These are phyloP conservation scores for Cheumatopsyche charites DNA, from an alignment of 1,140 invertebrate genomes.

Conservation along the genomic window DNA sequence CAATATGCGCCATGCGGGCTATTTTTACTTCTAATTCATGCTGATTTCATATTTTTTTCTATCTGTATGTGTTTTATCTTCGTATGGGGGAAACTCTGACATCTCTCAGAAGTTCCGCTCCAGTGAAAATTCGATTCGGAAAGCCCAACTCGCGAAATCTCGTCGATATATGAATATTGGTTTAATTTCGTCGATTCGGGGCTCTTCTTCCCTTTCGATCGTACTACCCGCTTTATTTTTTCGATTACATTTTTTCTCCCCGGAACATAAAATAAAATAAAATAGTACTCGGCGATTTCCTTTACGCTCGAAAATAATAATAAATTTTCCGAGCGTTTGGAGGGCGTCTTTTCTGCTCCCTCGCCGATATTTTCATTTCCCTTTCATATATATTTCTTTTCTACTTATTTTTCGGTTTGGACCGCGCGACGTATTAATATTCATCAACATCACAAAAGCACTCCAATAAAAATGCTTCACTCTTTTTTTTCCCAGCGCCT, in stretches of 20 bases:
- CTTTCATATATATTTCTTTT: not conserved
- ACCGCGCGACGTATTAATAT: slow-evolving; percentile 20
- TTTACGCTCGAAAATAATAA: slow-evolving; percentile 19
- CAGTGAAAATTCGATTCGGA: too few species aligned
- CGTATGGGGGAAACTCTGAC: not conserved
- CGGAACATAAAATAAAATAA: too few species aligned
- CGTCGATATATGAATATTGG: slow-evolving; percentile 1
- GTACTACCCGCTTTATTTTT: not conserved
- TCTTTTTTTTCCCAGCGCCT: slow-evolving; percentile 1
- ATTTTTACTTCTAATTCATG: slow-evolving; percentile 3
- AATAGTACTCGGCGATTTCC: not conserved
- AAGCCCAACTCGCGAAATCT: not conserved
- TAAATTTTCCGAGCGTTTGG: slow-evolving; percentile 12
- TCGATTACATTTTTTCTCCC: not conserved
- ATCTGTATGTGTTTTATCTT: not conserved
- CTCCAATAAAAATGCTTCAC: slow-evolving; percentile 13
- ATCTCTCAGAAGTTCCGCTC: not conserved
- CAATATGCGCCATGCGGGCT: too few species aligned
- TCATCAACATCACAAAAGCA: slow-evolving; percentile 29
- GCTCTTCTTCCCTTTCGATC: not conserved
- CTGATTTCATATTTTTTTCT: not conserved
- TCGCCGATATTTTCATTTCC: not conserved
- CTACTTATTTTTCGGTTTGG: not conserved
- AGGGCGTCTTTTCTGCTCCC: slow-evolving; percentile 1
- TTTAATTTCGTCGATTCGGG: not conserved